These are phyloP conservation scores for Umimayanthus kanabou DNA, from an alignment of 92 coral and sea anemone species.

Conservation along the genomic window DNA sequence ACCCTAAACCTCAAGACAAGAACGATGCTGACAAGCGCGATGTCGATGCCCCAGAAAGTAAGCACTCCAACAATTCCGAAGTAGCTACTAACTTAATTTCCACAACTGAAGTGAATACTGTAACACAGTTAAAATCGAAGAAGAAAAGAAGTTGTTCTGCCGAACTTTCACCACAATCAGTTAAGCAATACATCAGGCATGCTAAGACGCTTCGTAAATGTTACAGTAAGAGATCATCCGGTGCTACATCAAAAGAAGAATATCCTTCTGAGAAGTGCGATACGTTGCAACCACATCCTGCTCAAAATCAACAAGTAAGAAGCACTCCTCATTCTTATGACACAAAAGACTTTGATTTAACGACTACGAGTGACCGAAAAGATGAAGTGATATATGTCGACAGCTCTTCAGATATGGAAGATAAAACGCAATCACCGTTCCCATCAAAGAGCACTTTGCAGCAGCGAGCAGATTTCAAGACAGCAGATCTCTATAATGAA, in stretches of 20 bases:
- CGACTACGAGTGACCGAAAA: not conserved
- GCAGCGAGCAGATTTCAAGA: not conserved
- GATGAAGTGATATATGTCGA: too few relatives aligned
- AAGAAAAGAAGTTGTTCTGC: conserved; percentile 17
- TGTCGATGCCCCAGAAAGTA: not conserved
- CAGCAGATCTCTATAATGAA: not conserved
- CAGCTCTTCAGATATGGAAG: not conserved
- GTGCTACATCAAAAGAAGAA: not conserved
- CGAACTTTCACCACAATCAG: not conserved
- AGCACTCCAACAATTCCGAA: not conserved
- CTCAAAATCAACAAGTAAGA: not conserved
- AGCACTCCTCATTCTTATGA: not conserved
- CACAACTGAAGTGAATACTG: not conserved
- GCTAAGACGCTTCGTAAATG: not conserved
- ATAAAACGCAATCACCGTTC: not conserved
- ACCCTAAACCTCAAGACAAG: not conserved
- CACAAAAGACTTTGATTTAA: not conserved
- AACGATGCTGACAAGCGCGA: not conserved
- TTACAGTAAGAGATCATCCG: not conserved
- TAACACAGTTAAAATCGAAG: not conserved
- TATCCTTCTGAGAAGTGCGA: not conserved
- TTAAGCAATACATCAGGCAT: not conserved
- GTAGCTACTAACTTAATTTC: not conserved
- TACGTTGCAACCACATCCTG: not conserved
- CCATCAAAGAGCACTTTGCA: not conserved